phyloP scores from a whole-genome alignment of 2,888 invertebrate genomes.

The Argyra leucocephala region DNA sequence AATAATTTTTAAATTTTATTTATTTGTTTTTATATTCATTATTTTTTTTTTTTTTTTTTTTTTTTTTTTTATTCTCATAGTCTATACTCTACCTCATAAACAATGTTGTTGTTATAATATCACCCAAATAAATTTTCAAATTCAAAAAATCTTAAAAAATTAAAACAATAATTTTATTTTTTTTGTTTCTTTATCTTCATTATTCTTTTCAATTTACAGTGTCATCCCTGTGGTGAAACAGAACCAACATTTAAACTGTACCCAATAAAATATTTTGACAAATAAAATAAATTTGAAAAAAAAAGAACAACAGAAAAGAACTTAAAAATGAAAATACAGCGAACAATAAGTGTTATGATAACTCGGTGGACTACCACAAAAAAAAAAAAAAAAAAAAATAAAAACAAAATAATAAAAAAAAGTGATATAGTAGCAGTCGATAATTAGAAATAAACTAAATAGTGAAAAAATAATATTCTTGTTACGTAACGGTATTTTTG shows the following conservation, averaged over 20 bases:
- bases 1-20: not conserved
- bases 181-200: no score
- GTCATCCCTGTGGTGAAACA: slow-evolving; percentile 2
- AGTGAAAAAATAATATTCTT: no score
- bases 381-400: not conserved
- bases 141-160: not conserved
- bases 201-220: not conserved
- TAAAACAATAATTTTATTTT: not conserved
- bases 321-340: not conserved
- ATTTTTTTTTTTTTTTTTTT: no score
- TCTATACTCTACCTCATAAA: no score
- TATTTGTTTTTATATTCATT: no score
- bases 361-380: not conserved
- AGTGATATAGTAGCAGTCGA: no score
- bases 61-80: no score
- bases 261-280: slow-evolving; percentile 2
- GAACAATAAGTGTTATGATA: not conserved
- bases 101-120: not conserved
- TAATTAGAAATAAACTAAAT: no score
- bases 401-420: no score
- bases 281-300: not conserved
- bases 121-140: not conserved
- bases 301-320: not conserved
- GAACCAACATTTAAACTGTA: not conserved
- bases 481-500: no score